Evolutionary conservation across 2,113 vertebrate genomes (phyloP).

Genomic region (Bubo blakistoni): DNA sequence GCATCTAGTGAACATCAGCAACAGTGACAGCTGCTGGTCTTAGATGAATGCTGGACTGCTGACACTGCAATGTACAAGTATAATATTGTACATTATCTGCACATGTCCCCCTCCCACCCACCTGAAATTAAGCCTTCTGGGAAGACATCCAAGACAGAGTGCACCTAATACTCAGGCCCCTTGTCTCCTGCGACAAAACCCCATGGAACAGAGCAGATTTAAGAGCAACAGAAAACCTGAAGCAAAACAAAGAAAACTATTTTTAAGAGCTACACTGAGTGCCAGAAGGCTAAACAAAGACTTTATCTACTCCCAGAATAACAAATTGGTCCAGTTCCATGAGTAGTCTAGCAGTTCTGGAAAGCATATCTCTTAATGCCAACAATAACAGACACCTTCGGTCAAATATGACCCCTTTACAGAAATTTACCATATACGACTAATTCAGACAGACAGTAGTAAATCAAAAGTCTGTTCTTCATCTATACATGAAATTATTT

Average conservation of each 20-base stretch:
- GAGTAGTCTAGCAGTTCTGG: conserved; percentile 12
- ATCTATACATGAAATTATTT: conserved; percentile 16
- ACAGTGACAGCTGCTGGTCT: not conserved
- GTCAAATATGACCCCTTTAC: conserved; percentile 8
- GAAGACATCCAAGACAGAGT: conserved; percentile 48
- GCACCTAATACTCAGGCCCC: conserved; percentile 14
- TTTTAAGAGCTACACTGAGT: conserved; percentile 35
- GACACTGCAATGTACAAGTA: not conserved
- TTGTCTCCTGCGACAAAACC: conserved; percentile 26
- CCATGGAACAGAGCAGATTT: not conserved
- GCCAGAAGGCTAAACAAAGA: conserved; percentile 60
- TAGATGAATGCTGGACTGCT: not conserved
- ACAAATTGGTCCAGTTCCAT: conserved; percentile 32
- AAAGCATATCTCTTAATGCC: conserved; percentile 31
- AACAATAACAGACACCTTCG: conserved; percentile 52
- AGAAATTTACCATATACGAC: conserved; percentile 30
- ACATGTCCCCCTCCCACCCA: not conserved
- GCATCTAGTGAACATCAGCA: not conserved
- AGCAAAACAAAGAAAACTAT: conserved; percentile 52
- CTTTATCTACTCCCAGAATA: conserved; percentile 57
- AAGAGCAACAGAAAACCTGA: conserved; percentile 54
- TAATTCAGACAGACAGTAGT: conserved; percentile 30
- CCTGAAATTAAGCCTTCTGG: conserved; percentile 37
- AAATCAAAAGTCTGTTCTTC: conserved; percentile 20
- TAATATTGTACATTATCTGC: not conserved